Evolutionary conservation across 2,888 invertebrate species (phyloP).

Genomic region (Callimorpha dominula): DNA sequence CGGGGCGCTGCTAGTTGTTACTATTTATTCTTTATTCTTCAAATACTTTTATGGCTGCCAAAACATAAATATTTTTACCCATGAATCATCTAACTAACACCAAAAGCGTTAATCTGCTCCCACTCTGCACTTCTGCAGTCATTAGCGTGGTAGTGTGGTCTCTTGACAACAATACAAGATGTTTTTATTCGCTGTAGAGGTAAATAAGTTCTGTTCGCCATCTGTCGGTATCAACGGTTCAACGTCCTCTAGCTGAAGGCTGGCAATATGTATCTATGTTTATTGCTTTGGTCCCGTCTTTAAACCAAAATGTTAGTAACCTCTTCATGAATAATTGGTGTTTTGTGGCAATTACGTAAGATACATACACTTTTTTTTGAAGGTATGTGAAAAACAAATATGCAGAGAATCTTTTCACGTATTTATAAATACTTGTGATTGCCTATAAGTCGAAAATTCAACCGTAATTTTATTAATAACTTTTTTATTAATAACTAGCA

Average conservation of each 20-base stretch:
- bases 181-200: slow-evolving; percentile 40
- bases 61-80: too few species aligned
- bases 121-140: background rate
- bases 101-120: too few species aligned
- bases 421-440: background rate
- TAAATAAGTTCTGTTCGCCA: slow-evolving; percentile 58
- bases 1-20: too few species aligned
- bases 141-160: background rate
- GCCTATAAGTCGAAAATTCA: background rate
- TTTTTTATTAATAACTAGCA: too few species aligned
- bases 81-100: too few species aligned
- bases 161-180: slow-evolving; percentile 31
- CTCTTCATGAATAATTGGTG: slow-evolving; percentile 9
- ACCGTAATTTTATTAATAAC: background rate
- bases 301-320: slow-evolving; percentile 16
- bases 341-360: slow-evolving; percentile 4
- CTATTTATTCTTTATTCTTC: too few species aligned
- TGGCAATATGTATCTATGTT: slow-evolving; percentile 29
- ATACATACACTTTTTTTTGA: background rate
- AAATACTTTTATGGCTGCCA: too few species aligned
- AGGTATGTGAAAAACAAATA: background rate
- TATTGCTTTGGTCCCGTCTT: slow-evolving; percentile 22
- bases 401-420: background rate
- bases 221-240: slow-evolving; percentile 63
- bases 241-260: slow-evolving; percentile 53